Evolutionary conservation across 2,888 invertebrate genomes (phyloP), one percentile per base, ranked within the genome.

Genomic region (Nebria brevicollis): DNA sequence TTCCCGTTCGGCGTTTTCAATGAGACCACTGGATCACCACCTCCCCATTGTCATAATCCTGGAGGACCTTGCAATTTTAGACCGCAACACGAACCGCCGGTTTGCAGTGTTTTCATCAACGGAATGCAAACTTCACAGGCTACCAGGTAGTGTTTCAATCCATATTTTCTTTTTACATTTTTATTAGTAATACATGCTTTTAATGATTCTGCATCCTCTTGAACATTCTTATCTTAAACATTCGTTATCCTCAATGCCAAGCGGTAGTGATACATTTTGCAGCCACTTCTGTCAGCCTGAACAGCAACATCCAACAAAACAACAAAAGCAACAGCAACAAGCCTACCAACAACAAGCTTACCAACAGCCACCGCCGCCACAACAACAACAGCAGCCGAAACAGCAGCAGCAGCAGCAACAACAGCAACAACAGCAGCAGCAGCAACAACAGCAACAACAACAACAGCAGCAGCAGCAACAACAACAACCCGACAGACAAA

Each of bases 11-110:
- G 43, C 11, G 73, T 72, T 65, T 54, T 34, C 8, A 34, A 66
- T 20, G 72, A 66, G 26, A 20, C 72, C 3, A 54, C 42, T 2
- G 65, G 13, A n/a, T 20, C 72, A 5, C 54, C 70, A 25, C 74
- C 77, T n/a, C 77, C 82, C 1, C 82, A 70, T 73, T 74, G 76
- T 25, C 82, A 78, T 64, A 77, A 75, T 66, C 79, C 76, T n/a
- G 77, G 77, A 0, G 82, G 82, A 2, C 41, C 82, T 2, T 76
- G 72, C 64, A 81, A 81, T 26, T 81, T 81, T 26, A 72, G 77
- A 43, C 80, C 80, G 13, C 75, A 70, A 70, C 80, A 80, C 64
- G 80, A 80, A 15, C 75, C 70, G 64, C 80, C 80, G 5, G 25
- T 68, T 43, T 43, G 68, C 42, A 54, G n/a, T 73, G 73, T 78